Evolutionary conservation across 2,113 vertebrate species (phyloP).

Genomic region (Regulus satrapa): DNA sequence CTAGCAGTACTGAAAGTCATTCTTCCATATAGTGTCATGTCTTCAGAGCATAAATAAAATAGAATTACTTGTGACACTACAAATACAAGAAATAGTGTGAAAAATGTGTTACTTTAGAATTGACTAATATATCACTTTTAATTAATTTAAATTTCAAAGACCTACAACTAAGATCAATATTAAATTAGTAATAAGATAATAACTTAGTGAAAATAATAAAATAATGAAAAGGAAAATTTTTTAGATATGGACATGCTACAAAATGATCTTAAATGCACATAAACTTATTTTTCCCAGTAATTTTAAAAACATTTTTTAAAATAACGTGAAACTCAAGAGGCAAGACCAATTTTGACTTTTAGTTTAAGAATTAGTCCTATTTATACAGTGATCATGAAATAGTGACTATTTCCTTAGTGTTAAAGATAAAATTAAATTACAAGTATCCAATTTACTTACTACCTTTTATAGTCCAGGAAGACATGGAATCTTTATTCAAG

Average conservation of each 20-base stretch:
- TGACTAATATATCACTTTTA: not conserved
- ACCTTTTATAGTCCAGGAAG: not conserved
- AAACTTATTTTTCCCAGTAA: not conserved
- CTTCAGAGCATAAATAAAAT: not conserved
- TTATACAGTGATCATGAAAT: not conserved
- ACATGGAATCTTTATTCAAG: not conserved
- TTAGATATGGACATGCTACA: fast-evolving
- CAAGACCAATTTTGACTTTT: not conserved
- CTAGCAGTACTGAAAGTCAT: not conserved
- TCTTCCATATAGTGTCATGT: not conserved
- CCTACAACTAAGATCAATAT: not conserved
- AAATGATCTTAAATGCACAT: not conserved
- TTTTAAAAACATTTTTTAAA: not conserved
- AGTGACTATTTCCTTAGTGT: not conserved
- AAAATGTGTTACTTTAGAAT: not conserved
- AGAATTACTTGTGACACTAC: not conserved
- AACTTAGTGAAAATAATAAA: not conserved
- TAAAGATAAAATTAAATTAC: not conserved
- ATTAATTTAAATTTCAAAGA: not conserved
- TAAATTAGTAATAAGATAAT: not conserved
- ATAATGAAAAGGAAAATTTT: not conserved
- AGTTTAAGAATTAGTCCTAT: not conserved
- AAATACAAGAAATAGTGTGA: not conserved
- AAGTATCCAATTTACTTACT: not conserved
- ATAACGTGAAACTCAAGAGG: not conserved